Percentiles rank a stretch among this genome's conserved stretches.
Evolutionary conservation across 35 echinoderm and acorn worm species (phyloP).

Genomic region (Heliocidaris erythrogramma): DNA sequence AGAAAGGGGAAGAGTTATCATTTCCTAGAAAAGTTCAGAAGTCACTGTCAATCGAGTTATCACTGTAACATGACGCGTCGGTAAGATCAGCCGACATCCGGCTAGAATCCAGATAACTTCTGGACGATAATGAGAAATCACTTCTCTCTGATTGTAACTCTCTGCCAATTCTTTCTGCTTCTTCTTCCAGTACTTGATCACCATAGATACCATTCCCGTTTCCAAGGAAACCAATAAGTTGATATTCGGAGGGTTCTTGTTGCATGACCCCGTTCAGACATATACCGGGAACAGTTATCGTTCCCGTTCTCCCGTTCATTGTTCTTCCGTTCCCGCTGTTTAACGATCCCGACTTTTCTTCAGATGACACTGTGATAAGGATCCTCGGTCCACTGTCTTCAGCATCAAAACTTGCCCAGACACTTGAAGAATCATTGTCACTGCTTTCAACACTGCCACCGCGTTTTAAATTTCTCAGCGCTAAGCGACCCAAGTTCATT

Average conservation of each 20-base stretch:
- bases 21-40: slow-evolving; percentile 4
- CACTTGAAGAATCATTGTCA: slow-evolving; percentile 35
- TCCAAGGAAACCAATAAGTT: neutral
- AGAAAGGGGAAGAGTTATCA: slow-evolving; percentile 37
- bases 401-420: slow-evolving; percentile 55
- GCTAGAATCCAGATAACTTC: slow-evolving; percentile 53
- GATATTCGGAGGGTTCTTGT: slow-evolving; percentile 42
- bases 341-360: slow-evolving; percentile 37
- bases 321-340: slow-evolving; percentile 21
- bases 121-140: slow-evolving; percentile 24
- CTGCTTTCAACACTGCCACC: slow-evolving; percentile 38
- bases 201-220: neutral
- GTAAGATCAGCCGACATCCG: slow-evolving; percentile 49
- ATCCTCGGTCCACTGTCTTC: slow-evolving; percentile 37
- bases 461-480: slow-evolving; percentile 18
- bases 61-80: slow-evolving; percentile 56
- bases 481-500: slow-evolving; percentile 20
- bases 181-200: neutral
- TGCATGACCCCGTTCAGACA: slow-evolving; percentile 50
- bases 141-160: neutral
- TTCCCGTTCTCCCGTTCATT: slow-evolving; percentile 9
- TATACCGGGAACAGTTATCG: slow-evolving; percentile 51
- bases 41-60: slow-evolving; percentile 59
- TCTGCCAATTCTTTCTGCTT: neutral
- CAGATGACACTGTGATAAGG: slow-evolving; percentile 27